phyloP scores from a whole-genome alignment of 2,113 vertebrate species.

The Climacteris rufus region DNA sequence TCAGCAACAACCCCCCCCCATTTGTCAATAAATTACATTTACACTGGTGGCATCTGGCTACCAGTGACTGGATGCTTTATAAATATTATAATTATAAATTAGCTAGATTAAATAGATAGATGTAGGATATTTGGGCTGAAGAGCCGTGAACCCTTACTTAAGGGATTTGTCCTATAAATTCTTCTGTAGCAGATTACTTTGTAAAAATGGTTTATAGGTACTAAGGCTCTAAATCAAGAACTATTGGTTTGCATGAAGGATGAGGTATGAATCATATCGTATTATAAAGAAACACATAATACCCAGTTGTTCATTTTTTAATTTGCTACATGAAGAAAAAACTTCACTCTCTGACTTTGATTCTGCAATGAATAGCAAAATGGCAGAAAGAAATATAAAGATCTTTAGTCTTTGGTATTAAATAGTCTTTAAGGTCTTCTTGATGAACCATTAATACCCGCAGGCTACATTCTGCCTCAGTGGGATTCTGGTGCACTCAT shows the following conservation, averaged over 20 bases:
- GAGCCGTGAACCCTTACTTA: constrained; percentile 36
- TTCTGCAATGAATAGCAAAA: not conserved
- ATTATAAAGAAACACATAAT: not conserved
- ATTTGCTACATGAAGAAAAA: not conserved
- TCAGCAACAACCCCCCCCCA: not conserved
- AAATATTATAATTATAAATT: constrained; percentile 43
- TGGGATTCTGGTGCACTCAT: not conserved
- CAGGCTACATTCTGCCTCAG: not conserved
- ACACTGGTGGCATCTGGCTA: not conserved
- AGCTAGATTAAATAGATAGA: constrained; percentile 34
- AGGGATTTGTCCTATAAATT: constrained; percentile 50
- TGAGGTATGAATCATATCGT: not conserved
- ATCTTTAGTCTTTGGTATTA: not conserved
- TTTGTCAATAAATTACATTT: not conserved
- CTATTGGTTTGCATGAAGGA: not conserved
- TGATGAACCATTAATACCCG: not conserved
- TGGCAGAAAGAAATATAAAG: not conserved
- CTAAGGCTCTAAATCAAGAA: constrained; percentile 15
- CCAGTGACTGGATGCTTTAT: not conserved
- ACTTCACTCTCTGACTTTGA: not conserved
- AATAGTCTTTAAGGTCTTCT: constrained; percentile 1
- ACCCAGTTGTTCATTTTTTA: not conserved
- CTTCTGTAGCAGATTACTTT: constrained; percentile 12
- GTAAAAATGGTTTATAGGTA: constrained; percentile 25
- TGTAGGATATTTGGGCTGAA: not conserved